phyloP scores from a whole-genome alignment of 2,888 invertebrate species.

The Cheilosia pagana region DNA sequence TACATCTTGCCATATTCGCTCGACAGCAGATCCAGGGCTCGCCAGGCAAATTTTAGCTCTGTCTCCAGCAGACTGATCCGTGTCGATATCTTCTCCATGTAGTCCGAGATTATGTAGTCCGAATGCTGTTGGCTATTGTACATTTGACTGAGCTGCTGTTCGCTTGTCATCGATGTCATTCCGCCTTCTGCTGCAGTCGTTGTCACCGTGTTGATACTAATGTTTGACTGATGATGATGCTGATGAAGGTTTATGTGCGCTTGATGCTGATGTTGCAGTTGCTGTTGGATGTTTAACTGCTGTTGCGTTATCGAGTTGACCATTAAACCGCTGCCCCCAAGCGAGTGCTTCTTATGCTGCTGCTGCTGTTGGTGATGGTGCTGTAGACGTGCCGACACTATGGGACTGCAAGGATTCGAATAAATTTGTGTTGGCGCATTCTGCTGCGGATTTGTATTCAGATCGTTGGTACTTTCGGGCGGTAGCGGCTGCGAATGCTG shows the following conservation, averaged over 20 bases:
- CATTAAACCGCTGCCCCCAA: conserved; percentile 15
- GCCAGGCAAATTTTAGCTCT: conserved; percentile 96
- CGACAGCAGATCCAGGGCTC: conserved; percentile 94
- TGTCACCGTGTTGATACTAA: conserved; percentile 52
- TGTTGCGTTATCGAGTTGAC: conserved; percentile 53
- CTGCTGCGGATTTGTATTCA: conserved; percentile 52
- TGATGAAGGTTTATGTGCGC: conserved; percentile 49
- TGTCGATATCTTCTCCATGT: conserved; percentile 95
- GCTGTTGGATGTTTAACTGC: conserved; percentile 63
- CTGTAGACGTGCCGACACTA: conserved; percentile 43
- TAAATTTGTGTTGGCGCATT: conserved; percentile 76
- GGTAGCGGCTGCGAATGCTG: conserved; percentile 57
- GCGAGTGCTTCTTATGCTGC: conserved; percentile 40
- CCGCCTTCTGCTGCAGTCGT: conserved; percentile 64
- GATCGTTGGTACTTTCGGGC: conserved; percentile 52
- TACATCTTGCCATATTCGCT: conserved; percentile 97
- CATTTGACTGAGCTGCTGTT: conserved; percentile 80
- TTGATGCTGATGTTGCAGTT: conserved; percentile 61
- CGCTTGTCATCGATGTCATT: conserved; percentile 79
- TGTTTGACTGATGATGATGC: conserved; percentile 61
- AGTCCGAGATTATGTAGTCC: conserved; percentile 93
- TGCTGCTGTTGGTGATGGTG: conserved; percentile 66
- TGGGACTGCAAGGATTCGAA: conserved; percentile 75
- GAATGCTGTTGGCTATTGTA: conserved; percentile 85
- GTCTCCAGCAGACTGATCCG: conserved; percentile 94